Evolutionary conservation across 2,113 vertebrate species (phyloP).

Genomic region (Phycodurus eques): DNA sequence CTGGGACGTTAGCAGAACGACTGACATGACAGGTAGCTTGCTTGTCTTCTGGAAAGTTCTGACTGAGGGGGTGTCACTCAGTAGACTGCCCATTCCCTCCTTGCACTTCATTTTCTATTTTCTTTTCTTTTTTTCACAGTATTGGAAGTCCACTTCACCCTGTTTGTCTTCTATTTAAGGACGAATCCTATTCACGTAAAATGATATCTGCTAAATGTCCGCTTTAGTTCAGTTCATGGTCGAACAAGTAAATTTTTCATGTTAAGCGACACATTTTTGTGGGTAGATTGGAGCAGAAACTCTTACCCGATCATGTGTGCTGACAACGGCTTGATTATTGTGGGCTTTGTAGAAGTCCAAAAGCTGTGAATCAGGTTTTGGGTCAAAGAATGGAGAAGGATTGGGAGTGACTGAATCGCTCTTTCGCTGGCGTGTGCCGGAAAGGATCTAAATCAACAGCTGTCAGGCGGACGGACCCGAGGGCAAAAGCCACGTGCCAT

Average conservation of each 20-base stretch:
- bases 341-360: neutral
- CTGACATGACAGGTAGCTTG: slow-evolving; percentile 4
- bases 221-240: neutral
- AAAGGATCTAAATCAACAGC: neutral
- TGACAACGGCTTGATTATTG: neutral
- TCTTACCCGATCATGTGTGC: neutral
- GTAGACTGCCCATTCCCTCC: neutral
- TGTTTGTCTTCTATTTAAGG: too few relatives aligned
- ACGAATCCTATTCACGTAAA: too few relatives aligned
- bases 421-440: neutral
- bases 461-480: neutral
- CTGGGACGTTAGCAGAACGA: slow-evolving; percentile 1
- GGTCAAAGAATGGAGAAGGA: neutral
- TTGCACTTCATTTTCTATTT: neutral
- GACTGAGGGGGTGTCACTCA: neutral
- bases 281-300: neutral
- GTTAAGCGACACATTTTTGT: neutral
- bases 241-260: neutral
- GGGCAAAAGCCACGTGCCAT: neutral
- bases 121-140: neutral
- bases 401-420: neutral
- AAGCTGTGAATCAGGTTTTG: neutral
- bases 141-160: neutral
- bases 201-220: too few relatives aligned
- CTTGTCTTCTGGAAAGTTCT: slow-evolving; percentile 2